Base-by-base conservation (phyloP, 2,797 vertebrate genomes). In the Yasuhikotakia modesta region DNA sequence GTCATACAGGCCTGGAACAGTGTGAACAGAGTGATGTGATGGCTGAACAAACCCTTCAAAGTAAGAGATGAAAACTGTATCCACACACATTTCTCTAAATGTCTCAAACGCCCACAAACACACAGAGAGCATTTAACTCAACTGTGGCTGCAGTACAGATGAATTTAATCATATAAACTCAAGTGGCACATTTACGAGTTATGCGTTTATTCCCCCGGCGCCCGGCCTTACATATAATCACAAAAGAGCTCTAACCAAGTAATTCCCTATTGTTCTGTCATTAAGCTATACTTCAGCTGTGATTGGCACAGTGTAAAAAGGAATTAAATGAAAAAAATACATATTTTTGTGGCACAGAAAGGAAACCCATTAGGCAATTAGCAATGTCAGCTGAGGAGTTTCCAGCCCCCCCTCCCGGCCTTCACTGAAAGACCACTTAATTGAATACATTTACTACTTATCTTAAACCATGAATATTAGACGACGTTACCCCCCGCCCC, bases 391-490 rank as follows among this genome's bases (percentile, higher is more conserved):
- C 96, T 96, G 96, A 98, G 94, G 92, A 95, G 95, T 93, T 91
- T 93, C 73, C 80, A 64, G 73, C 35, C 63, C 64, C 80, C 66
- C 91, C 91, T 87, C 60, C 90, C 87, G 89, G 90, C 61, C 72
- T 81, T 90, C 89, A 83, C 91, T 88, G 93, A 96, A 95, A 95
- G 94, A 93, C 94, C 95, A 96, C 96, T 98, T 98, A 95, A 99
- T 97, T 97, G 94, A 96, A 95, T 97, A 96, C 96, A 97, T 97
- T 96, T 97, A 95, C 95, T 96, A 96, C 96, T 99, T 94, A 96
- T 95, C 95, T 95, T 96, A 95, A 96, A 96, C 96, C 96, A 99
- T 99, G 97, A 99, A 98, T 99, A 98, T 97, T 96, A 97, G 96
- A 99, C 98, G 96, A 98, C 97, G 95, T 96, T 77, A 94, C 88